Conservation (phyloP, 2,797 vertebrate species). For the Parauchenoglanis ngamensis region DNA sequence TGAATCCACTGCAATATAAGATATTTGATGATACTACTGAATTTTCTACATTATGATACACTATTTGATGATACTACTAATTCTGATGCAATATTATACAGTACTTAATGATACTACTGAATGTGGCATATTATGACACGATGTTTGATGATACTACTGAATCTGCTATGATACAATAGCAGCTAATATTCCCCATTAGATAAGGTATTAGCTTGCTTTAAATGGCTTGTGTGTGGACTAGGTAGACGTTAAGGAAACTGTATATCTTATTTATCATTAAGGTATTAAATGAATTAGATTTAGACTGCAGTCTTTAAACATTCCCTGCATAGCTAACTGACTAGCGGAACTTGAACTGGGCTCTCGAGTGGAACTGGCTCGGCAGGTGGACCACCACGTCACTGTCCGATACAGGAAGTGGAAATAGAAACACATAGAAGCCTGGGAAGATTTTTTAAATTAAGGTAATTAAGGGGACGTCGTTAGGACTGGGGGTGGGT, state of each 20-base stretch:
- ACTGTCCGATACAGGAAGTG: background rate
- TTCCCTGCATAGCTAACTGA: background rate
- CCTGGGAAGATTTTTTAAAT: constrained; percentile 38
- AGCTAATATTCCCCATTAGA: background rate
- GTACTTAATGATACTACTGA: background rate
- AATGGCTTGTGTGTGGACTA: background rate
- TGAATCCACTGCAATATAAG: background rate
- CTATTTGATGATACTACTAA: background rate
- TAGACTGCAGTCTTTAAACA: background rate
- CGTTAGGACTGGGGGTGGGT: background rate
- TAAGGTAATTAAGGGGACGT: constrained; percentile 41
- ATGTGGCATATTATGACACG: background rate
- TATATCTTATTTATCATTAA: background rate
- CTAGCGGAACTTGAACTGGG: background rate
- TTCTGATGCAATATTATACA: background rate
- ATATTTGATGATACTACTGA: background rate
- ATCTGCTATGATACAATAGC: no score
- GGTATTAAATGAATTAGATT: background rate
- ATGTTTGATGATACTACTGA: background rate
- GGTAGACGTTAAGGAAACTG: background rate
- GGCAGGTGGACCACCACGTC: constrained; percentile 15
- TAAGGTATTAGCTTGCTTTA: background rate
- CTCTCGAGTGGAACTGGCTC: background rate
- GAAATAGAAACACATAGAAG: background rate
- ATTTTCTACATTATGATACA: fast-evolving